phyloP scores from a whole-genome alignment of 2,888 invertebrate genomes.

The Papilio demoleus region DNA sequence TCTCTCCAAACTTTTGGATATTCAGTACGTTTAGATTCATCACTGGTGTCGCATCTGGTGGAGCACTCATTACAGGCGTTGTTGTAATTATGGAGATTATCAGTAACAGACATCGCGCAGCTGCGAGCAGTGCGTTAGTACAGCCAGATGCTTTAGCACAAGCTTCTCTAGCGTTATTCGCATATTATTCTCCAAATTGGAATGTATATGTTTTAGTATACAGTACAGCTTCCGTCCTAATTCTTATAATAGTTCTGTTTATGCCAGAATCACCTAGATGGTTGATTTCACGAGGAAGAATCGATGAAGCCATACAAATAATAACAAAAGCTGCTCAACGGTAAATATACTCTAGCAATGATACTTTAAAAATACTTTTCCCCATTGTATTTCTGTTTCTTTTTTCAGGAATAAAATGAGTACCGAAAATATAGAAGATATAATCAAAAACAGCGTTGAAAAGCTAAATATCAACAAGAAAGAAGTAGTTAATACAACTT shows the following conservation, averaged over 20 bases:
- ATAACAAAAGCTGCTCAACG: slow-evolving; percentile 60
- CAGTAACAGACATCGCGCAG: slow-evolving; percentile 75
- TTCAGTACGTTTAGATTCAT: slow-evolving; percentile 86
- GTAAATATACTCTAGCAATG: slow-evolving; percentile 50
- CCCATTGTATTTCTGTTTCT: too few species aligned
- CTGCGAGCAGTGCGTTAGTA: slow-evolving; percentile 51
- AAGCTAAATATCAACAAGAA: slow-evolving; percentile 50
- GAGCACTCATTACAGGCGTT: slow-evolving; percentile 84
- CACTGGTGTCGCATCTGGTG: slow-evolving; percentile 88
- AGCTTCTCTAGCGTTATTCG: slow-evolving; percentile 54
- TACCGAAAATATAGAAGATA: slow-evolving; percentile 52
- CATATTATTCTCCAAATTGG: slow-evolving; percentile 59
- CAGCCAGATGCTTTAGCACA: slow-evolving; percentile 55
- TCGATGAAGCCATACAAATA: slow-evolving; percentile 53
- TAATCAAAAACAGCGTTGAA: slow-evolving; percentile 52
- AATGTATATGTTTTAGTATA: slow-evolving; percentile 52
- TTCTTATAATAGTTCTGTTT: slow-evolving; percentile 52
- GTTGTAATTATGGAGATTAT: slow-evolving; percentile 83
- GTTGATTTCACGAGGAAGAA: slow-evolving; percentile 58
- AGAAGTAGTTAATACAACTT: slow-evolving; percentile 48
- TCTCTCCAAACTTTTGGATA: slow-evolving; percentile 81
- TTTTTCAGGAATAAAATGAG: slow-evolving; percentile 60
- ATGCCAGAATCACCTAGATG: slow-evolving; percentile 68
- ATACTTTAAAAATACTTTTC: slow-evolving; percentile 34
- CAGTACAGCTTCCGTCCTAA: slow-evolving; percentile 49